phyloP scores from a whole-genome alignment of 2,113 vertebrate species.

The Empidonax traillii region DNA sequence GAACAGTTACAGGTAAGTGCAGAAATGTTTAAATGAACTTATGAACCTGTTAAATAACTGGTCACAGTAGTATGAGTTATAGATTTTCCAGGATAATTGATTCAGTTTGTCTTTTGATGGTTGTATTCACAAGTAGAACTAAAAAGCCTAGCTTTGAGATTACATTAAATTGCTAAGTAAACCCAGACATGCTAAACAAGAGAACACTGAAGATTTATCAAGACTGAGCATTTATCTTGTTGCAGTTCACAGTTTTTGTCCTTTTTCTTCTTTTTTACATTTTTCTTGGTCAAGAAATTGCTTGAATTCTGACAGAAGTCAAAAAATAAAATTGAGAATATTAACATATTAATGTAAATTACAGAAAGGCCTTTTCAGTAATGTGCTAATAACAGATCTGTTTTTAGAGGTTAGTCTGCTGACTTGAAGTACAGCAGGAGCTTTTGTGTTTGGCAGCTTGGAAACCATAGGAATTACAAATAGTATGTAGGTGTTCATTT shows the following conservation, averaged over 20 bases:
- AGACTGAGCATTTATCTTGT: neutral
- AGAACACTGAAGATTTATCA: neutral
- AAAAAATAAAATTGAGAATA: neutral
- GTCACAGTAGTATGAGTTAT: neutral
- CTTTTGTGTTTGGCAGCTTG: neutral
- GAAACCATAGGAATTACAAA: neutral
- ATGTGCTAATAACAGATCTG: neutral
- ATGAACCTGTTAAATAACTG: neutral
- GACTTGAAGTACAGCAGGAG: neutral
- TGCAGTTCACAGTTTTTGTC: neutral
- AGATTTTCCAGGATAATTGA: neutral
- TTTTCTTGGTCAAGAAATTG: neutral
- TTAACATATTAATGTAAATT: constrained; percentile 13
- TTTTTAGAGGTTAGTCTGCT: neutral
- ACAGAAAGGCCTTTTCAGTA: neutral
- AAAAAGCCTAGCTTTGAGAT: neutral
- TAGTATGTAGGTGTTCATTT: neutral
- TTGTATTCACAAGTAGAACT: neutral
- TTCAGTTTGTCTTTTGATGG: neutral
- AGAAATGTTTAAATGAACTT: neutral
- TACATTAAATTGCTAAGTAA: neutral
- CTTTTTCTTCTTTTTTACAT: neutral
- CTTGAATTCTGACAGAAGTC: neutral
- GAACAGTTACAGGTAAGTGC: neutral
- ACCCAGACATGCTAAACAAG: neutral